Evolutionary conservation across 2,113 vertebrate genomes (phyloP).

Genomic region (Clarias magur): DNA sequence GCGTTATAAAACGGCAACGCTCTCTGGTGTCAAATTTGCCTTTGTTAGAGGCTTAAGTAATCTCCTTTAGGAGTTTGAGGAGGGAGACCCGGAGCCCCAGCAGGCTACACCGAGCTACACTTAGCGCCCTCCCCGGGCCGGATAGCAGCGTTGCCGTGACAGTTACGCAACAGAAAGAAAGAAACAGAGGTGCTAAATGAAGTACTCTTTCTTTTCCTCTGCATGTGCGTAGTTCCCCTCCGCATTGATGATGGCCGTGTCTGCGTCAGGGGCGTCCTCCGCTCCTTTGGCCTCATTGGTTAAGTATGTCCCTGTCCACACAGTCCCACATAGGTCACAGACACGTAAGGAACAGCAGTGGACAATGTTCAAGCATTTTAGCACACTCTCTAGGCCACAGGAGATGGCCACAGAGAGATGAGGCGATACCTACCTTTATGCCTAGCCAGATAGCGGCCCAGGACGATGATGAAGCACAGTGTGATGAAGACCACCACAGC

Average conservation of each 20-base stretch:
- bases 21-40: conserved; percentile 80
- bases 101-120: conserved; percentile 61
- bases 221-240: conserved; percentile 98
- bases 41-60: conserved; percentile 69
- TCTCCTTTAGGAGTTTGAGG: conserved; percentile 59
- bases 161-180: conserved; percentile 61
- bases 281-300: conserved; percentile 99
- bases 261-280: conserved; percentile 95
- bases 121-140: conserved; percentile 50
- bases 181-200: conserved; percentile 87
- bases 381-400: conserved; percentile 43
- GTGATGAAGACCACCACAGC: conserved; percentile 98
- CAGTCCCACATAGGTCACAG: conserved; percentile 55
- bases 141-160: conserved; percentile 51
- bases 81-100: conserved; percentile 54
- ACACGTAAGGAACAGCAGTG: conserved; percentile 54
- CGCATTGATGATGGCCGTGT: conserved; percentile 98
- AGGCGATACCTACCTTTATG: conserved; percentile 90
- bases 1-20: conserved; percentile 67
- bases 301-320: conserved; percentile 89
- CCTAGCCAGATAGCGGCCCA: conserved; percentile 96
- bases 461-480: conserved; percentile 95
- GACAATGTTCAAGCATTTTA: conserved; percentile 52
- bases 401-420: conserved; percentile 37
- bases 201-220: conserved; percentile 99